Base-by-base conservation (phyloP, 2,113 vertebrate species). In the Seriola dumerili region DNA sequence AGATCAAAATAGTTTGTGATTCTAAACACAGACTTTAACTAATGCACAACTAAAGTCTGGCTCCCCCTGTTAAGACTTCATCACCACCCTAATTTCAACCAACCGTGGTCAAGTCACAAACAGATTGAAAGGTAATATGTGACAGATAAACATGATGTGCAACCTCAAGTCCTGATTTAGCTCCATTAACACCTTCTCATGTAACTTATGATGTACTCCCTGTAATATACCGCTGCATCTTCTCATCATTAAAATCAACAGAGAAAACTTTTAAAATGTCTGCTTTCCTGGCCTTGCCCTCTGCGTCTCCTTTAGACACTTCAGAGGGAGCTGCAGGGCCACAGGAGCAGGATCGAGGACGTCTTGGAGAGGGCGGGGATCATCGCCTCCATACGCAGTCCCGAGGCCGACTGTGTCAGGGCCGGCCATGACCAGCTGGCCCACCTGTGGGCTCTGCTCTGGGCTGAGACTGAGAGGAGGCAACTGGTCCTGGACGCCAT, bases 271-370 rank as follows among this genome's bases (percentile, higher is more conserved):
- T 29, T 29, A 29, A 29, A 63, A 29, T 19, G 8, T 63, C 17
- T 4, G 13, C 2, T 48, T 7, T 52, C 38, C 14, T 40, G 10
- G 13, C 13, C 11, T 23, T 40, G 0, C 12, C 8, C 13, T 21
- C 16, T 38, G 3, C 9, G 1, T 66, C 25, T 71, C 29, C 70
- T 68, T 4, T 86, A 99, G 97, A 96, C 91, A 11, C 95, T 98
- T 40, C 95, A 97, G 73, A 94, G 97, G n/a, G 97, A 98, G 91
- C 95, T 99, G 76, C 96, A 97, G 88, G 96, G 95, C 4, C 97
- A 97, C 88, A 92, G 94, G 4, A 91, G 94, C 1, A 93, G 95
- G 1, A 85, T 97, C 38, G 97, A 97, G 0, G 97, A 99, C 4
- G 96, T 98, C 29, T 78, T 99, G 91, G 97, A 97, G 67, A 92